phyloP scores from a whole-genome alignment of 1,140 invertebrate species.

The Bicyclus anynana region DNA sequence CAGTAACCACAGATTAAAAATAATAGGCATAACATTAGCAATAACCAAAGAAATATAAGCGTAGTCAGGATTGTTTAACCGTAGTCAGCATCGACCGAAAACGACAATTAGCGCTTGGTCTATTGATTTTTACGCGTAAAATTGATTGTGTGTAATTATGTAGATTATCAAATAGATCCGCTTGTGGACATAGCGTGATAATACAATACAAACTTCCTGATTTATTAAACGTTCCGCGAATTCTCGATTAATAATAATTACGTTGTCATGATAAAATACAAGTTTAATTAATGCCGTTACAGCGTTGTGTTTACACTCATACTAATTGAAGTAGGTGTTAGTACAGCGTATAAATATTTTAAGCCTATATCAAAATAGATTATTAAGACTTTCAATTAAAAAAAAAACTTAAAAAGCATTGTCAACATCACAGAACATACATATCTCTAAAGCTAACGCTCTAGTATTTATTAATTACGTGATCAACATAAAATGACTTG shows the following conservation, averaged over 20 bases:
- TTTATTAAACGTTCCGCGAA: slow-evolving; percentile 2
- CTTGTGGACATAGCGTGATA: slow-evolving; percentile 20
- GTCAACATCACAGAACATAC: too few species aligned
- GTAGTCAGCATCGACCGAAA: too few species aligned
- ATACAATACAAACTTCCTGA: slow-evolving; percentile 18
- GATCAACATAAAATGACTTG: too few species aligned
- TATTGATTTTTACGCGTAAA: not conserved
- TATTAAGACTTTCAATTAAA: too few species aligned
- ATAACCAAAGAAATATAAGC: too few species aligned
- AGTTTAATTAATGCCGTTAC: not conserved
- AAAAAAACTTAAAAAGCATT: too few species aligned
- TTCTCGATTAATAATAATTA: slow-evolving; percentile 5
- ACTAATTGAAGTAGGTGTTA: not conserved
- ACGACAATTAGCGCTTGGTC: too few species aligned
- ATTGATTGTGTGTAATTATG: slow-evolving; percentile 17
- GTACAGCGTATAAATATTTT: not conserved
- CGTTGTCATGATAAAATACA: not conserved
- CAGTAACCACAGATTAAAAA: too few species aligned
- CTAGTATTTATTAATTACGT: too few species aligned
- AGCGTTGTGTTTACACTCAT: not conserved
- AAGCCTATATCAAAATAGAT: not conserved
- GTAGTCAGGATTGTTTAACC: too few species aligned
- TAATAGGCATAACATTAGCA: too few species aligned
- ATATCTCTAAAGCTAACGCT: too few species aligned
- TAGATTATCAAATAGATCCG: slow-evolving; percentile 20